Evolutionary conservation across 2,797 vertebrate genomes (phyloP), one percentile per base, ranked within the genome.

Genomic region (Pipistrellus nathusii): DNA sequence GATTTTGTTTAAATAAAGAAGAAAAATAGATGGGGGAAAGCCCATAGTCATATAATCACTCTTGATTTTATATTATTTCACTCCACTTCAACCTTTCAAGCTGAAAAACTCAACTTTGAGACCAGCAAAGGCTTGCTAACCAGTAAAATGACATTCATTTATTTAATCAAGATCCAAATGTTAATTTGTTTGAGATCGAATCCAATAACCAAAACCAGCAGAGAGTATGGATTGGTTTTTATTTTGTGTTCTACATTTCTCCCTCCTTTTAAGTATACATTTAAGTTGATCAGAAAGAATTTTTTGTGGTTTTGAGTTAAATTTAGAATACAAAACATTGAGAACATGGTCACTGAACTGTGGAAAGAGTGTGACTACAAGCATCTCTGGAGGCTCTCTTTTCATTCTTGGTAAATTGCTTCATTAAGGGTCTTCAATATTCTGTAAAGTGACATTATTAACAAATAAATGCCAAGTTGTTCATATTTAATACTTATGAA

Each of bases 201-300:
- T 62, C 9, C 12, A 44, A 48, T 69, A 85, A 41, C 7, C 38
- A 51, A 89, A 94, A 64, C 8, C 41, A 88, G 21, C 21, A 82
- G 23, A 48, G 8, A 83, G 13, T 71, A 68, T 2, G 53, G 35
- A 71, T 23, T 18, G 8, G 35, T 83, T 80, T 93, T 53, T 78
- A 6, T 15, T 83, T 85, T 68, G 30, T 80, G 87, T 93, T 94
- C 92, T 93, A 82, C 2, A 57, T 91, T 41, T 78, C 87, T 92
- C 85, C 14, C 27, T 64, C 35, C 38, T 81, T 93, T 90, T 69
- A 93, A 77, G 32, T 87, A 66, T 84, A 84, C 78, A 76, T 90
- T 71, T 82, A 90, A 92, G 53, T 55, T 77, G 20, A 90, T 92
- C 85, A 81, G 64, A 86, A 95, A 91, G 71, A 93, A 23, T 84